Evolutionary conservation across 2,113 vertebrate species (phyloP), one percentile per base, ranked within the genome.

Genomic region (Parotia lawesii): DNA sequence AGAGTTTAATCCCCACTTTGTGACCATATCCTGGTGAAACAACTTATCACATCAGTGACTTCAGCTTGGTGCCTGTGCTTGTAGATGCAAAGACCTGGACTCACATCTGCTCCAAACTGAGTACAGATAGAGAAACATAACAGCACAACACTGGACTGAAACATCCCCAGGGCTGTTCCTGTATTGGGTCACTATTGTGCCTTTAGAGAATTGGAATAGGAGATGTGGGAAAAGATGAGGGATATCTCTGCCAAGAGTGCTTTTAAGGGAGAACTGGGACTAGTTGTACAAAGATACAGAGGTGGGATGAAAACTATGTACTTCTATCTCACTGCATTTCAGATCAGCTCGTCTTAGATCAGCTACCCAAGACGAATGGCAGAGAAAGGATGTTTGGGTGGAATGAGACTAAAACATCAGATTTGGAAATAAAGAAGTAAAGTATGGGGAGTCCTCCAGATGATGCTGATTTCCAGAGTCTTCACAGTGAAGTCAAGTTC

Each of bases 131-230:
- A 45, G 23, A 13, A 85, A 20, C 1, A 54, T 54, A 33, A 23
- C 18, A 47, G 35, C 21, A 51, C 19, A 29, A 23, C 0, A 0
- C 19, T 71, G 53, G 35, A 29, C 28, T 58, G 56, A 67, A 62
- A 84, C 24, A 10, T 81, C 4, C 1, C 27, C 38, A 40, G 16
- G 4, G 6, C 28, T 0, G 0, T 47, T 86, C 42, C 38, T 58
- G 4, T 62, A 3, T 3, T 44, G 27, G 3, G 28, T 67, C 19
- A 33, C 19, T 54, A 37, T 37, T 37, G 35, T 56, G 21, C 5
- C 15, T 66, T 56, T 44, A 44, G 33, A 74, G 16, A 38, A 61
- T 3, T 44, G 23, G 35, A 74, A 56, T 31, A 29, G 33, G 29
- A 66, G 4, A 11, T 9, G 3, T 33, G 11, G 29, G 50, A 66